Evolutionary conservation across 2,888 invertebrate genomes (phyloP), one percentile per base, ranked within the genome.

Genomic region (Torymus auratus): DNA sequence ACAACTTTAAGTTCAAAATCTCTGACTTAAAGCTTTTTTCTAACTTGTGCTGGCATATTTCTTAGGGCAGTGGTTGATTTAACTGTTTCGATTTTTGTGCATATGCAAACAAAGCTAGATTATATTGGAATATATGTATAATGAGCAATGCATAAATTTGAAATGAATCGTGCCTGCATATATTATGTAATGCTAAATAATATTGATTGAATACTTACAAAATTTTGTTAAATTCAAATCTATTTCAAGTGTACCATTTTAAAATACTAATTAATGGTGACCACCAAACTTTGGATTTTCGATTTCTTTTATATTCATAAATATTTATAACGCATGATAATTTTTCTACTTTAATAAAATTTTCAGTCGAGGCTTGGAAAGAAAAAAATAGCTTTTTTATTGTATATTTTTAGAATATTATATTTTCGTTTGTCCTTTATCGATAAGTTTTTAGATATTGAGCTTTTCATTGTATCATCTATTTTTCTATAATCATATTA

Each of bases 171-270:
- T 76, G 71, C 56, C 62, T 72, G 20, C 3, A 71, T 64, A 69
- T 50, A 64, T 55, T 71, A 67, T 41, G 61, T 15, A 53, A 61
- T 50, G 20, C 15, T 28, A 68, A 56, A 75, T 41, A 41, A 58
- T 14, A 52, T 72, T 58, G 14, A 41, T 60, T 75, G n/a, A 69
- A 80, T 80, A 80, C 80, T 80, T 80, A 80, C 80, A 80, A 79
- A 78, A 52, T 17, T 61, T 60, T 64, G 41, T 52, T 53, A 65
- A 68, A 55, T 13, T 65, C 56, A 4, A 75, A 50, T 15, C 56
- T 41, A 41, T 58, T 15, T 64, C 15, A 12, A 61, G 20, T 23
- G 13, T 41, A 53, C 20, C 62, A 3, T 53, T 58, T 79, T 60
- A 50, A 67, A n/a, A 58, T 61, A 61, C 23, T 80, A 76, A 58